Base-by-base conservation (phyloP, 92 coral and sea anemone genomes). In the Hydrozoanthus gracilis region DNA sequence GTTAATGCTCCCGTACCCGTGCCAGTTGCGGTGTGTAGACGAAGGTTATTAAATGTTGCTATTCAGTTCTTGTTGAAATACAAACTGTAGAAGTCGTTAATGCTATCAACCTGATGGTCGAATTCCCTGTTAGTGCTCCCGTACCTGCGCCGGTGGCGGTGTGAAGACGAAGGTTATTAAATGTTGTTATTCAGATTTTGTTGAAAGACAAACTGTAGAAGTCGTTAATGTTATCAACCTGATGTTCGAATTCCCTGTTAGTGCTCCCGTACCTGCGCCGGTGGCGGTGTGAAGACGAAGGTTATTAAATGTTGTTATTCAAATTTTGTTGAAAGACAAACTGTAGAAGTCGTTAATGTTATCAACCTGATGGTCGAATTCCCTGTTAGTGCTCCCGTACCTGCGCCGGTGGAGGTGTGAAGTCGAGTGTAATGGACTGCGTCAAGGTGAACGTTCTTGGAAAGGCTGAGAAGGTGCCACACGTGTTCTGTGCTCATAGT, bases 201-300 rank as follows among this genome's bases (percentile, higher is more conserved):
- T 9, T 39, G 85, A 73, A 6, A 11, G 17, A 62, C 12, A 73
- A 49, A 8, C 20, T 80, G 61, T 8, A 80, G 20, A 73, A 80
- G 35, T 73, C 85, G 11, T 44, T 73, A 46, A 47, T n/a, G 13
- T 60, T 47, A 11, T 49, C 85, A 46, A 73, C 3, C 16, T n/a
- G 65, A 76, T 76, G 14, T 0, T 73, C 18, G 13, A 73, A 77
- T 15, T 27, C 51, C 64, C n/a, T 4, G 14, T 4, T 44, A 79
- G 72, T 79, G 83, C 83, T 61, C 70, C 44, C 15, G 52, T 10
- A 78, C 44, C 44, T 56, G 71, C 6, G 69, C 69, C 3, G 65
- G 67, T 4, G 85, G 85, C 6, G 85, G 85, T 8, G 73, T 80
- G 10, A 80, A 64, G 61, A 80, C 85, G 5, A 52, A 73, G 3